These are phyloP conservation scores for Tupiocoris notatus DNA, from an alignment of 2,888 invertebrate genomes.

Conservation along the genomic window DNA sequence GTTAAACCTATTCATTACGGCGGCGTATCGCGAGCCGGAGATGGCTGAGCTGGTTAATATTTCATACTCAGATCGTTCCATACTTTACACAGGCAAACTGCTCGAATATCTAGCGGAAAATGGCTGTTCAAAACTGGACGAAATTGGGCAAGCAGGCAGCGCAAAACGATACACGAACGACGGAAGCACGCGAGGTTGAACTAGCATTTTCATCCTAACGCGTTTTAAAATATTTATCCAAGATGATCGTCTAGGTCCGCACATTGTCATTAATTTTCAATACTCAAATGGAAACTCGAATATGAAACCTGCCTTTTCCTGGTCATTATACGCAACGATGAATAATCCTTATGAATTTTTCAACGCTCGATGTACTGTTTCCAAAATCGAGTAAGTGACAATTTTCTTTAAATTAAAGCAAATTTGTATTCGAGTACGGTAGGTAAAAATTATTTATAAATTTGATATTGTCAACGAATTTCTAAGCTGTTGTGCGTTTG, in stretches of 20 bases:
- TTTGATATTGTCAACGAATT: too few species aligned
- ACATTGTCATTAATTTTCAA: background rate
- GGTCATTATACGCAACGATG: too few species aligned
- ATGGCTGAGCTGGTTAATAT: background rate
- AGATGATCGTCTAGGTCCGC: background rate
- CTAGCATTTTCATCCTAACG: background rate
- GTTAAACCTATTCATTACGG: background rate
- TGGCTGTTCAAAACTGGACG: background rate
- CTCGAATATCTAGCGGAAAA: background rate
- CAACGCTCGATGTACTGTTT: too few species aligned
- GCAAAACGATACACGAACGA: too few species aligned
- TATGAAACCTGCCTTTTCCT: background rate
- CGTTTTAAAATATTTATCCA: background rate
- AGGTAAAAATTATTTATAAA: too few species aligned
- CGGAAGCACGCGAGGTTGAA: background rate
- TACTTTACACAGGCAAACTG: background rate
- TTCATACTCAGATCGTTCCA: background rate
- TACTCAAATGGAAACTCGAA: background rate
- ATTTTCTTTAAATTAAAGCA: too few species aligned
- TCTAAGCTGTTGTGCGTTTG: too few species aligned
- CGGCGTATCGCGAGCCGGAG: background rate
- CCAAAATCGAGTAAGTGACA: too few species aligned
- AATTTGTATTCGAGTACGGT: too few species aligned
- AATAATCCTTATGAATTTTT: too few species aligned
- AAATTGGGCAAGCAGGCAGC: background rate